Evolutionary conservation across 1,140 invertebrate genomes (phyloP), one percentile per base, ranked within the genome.

Genomic region (Hirudo medicinalis): DNA sequence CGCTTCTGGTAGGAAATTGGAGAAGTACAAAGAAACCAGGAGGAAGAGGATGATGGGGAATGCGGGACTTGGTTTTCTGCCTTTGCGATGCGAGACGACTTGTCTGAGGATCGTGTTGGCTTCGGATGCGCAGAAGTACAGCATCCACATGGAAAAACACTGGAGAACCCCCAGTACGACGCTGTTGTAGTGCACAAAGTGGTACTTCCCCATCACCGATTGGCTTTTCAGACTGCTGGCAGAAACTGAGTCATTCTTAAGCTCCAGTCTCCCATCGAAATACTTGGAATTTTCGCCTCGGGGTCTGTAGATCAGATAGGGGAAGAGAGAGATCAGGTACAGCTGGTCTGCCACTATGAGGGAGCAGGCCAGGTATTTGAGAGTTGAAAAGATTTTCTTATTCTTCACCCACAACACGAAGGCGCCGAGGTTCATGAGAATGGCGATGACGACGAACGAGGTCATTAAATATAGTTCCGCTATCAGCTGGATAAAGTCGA

Each of bases 81-180:
- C 13, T 9, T 29, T 27, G n/a, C 29, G 40, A 17, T 60, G 54
- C 19, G 25, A 63, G 29, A 57, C 32, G 5, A 60, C 19, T 22
- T 60, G 22, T 22, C 70, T 22, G 11, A 71, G 25, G 70, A 53
- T 29, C 19, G 6, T 40, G 70, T 71, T 53, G 17, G 54, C 54
- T 40, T 71, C 70, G 2, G 54, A 25, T 8, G 70, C 70, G 54
- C 40, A 40, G 22, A 71, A 27, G 54, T 71, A 71, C 53, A 71
- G 29, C 70, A 71, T 57, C 70, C 70, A 71, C 53, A 29, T 54
- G 70, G 70, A 49, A 55, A 71, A 60, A 20, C 40, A n/a, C 54
- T 71, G 70, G 22, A 29, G 13, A n/a, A 40, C 22, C 8, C 70
- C 55, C 20, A 71, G 3, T 8, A 17, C 20, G 55, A 54, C 36